Evolutionary conservation across 1,140 invertebrate species (phyloP), one percentile per base, ranked within the genome.

Genomic region (Marisa cornuarietis): DNA sequence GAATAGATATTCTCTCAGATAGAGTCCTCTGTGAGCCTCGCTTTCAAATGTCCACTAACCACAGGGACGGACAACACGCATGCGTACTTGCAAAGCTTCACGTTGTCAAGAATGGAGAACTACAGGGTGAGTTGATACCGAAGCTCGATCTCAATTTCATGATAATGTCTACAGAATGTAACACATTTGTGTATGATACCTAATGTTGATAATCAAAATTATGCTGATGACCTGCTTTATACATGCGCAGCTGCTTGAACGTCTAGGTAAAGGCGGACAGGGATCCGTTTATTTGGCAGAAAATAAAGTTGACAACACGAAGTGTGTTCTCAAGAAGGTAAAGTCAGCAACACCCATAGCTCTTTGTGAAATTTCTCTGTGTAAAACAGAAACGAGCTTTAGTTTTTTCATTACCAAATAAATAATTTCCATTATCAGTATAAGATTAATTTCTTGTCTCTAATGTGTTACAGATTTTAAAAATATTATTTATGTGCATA

Each of bases 81-180:
- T 83, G 86, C 86, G 85, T 81, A 85, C 31, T 79, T 4, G 8
- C 58, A 77, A 77, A 77, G 86, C 86, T 85, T 86, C 82, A 80
- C 84, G 86, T 87, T 87, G 86, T 87, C 86, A 87, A 87, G 86
- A 74, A 87, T 87, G 86, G 86, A 87, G 86, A 85, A 86, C 83
- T 87, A 83, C 81, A 86, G 81, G 58, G 86, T 87, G 83, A 78
- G 81, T 74, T 71, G 54, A 51, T n/a, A 68, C 52, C 14, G 26
- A 72, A 26, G 24, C 22, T 18, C 16, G 24, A 61, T 66, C 51
- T 51, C 11, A 13, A 26, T 75, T 13, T 16, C 62, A 8, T 26
- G 54, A 22, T 71, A 71, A 69, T 10, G n/a, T n/a, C 0, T 18
- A 51, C 58, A 13, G 20, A 24, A 11, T 68, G 31, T 65, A 24